A percentile compares a stretch with the other conserved stretches of the same genome.
phyloP scores from a whole-genome alignment of 2,888 invertebrate genomes.

The Molorchus minor region DNA sequence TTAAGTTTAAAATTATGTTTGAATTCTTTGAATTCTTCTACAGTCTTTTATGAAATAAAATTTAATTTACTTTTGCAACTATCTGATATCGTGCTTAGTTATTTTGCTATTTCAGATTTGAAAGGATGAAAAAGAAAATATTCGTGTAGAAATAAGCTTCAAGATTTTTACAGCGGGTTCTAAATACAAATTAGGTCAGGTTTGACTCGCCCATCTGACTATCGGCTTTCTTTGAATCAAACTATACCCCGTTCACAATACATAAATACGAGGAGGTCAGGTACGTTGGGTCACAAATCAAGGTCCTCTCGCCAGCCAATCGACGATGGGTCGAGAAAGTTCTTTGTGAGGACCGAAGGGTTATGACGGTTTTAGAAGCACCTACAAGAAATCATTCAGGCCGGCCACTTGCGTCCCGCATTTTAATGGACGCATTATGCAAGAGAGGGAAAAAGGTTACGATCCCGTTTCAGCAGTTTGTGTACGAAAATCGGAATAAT shows the following conservation, averaged over 20 bases:
- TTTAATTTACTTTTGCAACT: too few species aligned
- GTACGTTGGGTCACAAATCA: slow-evolving; percentile 42
- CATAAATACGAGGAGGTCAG: slow-evolving; percentile 47
- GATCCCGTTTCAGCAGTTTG: slow-evolving; percentile 2
- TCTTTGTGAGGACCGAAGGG: slow-evolving; percentile 47
- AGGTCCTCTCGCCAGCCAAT: slow-evolving; percentile 49
- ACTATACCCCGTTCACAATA: slow-evolving; percentile 46
- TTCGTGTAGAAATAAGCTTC: too few species aligned
- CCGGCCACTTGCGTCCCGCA: slow-evolving; percentile 45
- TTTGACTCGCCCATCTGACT: too few species aligned
- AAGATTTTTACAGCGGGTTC: too few species aligned
- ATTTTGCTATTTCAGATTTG: too few species aligned
- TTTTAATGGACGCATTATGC: slow-evolving; percentile 49
- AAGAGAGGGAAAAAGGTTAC: slow-evolving; percentile 18
- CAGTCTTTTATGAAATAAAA: too few species aligned
- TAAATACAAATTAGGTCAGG: too few species aligned
- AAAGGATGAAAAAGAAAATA: too few species aligned
- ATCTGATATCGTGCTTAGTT: too few species aligned
- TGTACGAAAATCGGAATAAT: slow-evolving; percentile 14
- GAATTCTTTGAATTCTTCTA: too few species aligned
- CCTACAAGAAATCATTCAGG: slow-evolving; percentile 46
- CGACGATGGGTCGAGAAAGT: slow-evolving; percentile 50
- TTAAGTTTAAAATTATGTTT: too few species aligned
- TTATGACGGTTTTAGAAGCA: slow-evolving; percentile 48
- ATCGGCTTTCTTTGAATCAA: too few species aligned